These are phyloP conservation scores for Etia nguti DNA, from an alignment of 2,113 vertebrate species.

Conservation along the genomic window DNA sequence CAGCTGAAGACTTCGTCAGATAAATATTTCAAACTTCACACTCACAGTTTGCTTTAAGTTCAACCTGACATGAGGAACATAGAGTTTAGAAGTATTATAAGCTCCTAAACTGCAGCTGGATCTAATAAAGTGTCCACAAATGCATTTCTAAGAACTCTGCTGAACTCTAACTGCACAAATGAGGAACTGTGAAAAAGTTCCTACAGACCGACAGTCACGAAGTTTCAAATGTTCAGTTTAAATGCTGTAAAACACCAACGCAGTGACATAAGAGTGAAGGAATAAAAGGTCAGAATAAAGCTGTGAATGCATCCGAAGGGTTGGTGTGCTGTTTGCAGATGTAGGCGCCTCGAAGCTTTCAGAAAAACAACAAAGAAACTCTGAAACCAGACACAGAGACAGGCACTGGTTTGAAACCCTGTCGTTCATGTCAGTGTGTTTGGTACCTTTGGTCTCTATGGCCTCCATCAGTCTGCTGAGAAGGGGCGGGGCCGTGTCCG, in stretches of 20 bases:
- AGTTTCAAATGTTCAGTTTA: fast-evolving
- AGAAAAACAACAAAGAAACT: background rate
- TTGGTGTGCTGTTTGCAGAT: fast-evolving
- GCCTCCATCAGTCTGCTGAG: slow-evolving; percentile 86
- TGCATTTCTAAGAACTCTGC: background rate
- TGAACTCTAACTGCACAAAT: background rate
- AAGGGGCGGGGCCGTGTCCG: slow-evolving; percentile 81
- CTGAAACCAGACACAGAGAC: background rate
- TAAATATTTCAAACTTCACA: background rate
- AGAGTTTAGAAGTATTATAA: fast-evolving
- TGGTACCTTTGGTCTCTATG: slow-evolving; percentile 88
- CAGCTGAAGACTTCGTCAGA: background rate
- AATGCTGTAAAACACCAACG: background rate
- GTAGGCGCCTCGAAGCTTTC: background rate
- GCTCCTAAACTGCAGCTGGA: background rate
- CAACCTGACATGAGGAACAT: background rate
- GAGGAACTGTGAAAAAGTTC: background rate
- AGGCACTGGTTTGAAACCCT: background rate
- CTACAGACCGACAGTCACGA: fast-evolving
- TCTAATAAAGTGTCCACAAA: fast-evolving
- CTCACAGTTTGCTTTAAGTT: background rate
- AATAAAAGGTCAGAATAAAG: background rate
- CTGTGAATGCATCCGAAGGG: background rate
- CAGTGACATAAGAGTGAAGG: background rate
- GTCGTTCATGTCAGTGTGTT: background rate